A percentile compares a stretch with the other conserved stretches of the same genome.
These are phyloP conservation scores for Etheostoma perlongum DNA, from an alignment of 2,797 vertebrate species.

Conservation along the genomic window DNA sequence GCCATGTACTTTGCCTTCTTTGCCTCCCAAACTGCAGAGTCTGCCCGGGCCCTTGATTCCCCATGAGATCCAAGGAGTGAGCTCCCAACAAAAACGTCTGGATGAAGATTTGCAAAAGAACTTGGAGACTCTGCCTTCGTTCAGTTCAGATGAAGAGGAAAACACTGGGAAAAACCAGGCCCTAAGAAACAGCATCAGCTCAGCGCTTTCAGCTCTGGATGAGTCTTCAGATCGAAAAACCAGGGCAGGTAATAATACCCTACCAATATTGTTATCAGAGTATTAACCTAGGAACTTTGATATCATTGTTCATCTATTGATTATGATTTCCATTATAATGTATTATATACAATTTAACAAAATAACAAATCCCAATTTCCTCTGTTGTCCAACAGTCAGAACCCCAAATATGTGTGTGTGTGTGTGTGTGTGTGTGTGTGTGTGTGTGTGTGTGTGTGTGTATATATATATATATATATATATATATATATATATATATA, in stretches of 20 bases:
- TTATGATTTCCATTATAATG: background rate
- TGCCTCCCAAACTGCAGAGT: constrained; percentile 84
- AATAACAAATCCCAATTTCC: too few species aligned
- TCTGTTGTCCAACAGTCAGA: too few species aligned
- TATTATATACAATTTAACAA: background rate
- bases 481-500: too few species aligned
- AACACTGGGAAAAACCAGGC: constrained; percentile 92
- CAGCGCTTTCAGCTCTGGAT: constrained; percentile 90
- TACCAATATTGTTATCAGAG: background rate
- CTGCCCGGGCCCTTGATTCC: constrained; percentile 73
- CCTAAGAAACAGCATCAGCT: constrained; percentile 92
- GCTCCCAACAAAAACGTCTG: constrained; percentile 86
- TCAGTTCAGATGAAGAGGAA: constrained; percentile 98
- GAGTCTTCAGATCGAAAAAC: constrained; percentile 90
- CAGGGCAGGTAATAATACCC: constrained; percentile 86
- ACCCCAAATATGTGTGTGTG: too few species aligned
- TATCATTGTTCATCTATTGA: background rate
- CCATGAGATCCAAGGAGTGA: constrained; percentile 80
- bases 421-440: too few species aligned
- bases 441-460: too few species aligned
- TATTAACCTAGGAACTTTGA: background rate
- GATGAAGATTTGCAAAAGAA: constrained; percentile 94
- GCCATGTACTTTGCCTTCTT: constrained; percentile 77
- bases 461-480: background rate
- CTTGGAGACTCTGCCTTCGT: constrained; percentile 92